Base-by-base conservation (phyloP, 2,113 vertebrate genomes). In the Stigmatopora nigra region DNA sequence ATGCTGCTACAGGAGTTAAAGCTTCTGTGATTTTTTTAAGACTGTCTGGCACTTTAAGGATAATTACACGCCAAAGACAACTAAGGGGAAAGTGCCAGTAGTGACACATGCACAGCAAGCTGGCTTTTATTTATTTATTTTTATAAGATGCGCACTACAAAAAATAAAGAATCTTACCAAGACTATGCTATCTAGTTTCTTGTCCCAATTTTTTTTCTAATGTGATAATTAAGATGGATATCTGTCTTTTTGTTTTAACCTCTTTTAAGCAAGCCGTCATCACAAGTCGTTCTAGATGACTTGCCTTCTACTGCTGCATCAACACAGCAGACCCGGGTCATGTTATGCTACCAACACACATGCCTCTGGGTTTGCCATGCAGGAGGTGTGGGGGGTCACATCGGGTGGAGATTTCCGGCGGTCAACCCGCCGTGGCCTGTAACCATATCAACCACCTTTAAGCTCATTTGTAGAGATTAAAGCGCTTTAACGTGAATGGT, bases 261-360 rank as follows among this genome's bases (percentile, higher is more conserved):
- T 11, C 15, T 56, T 56, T 25, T 31, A 15, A 12, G 4, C 5
- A 6, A 7, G 12, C 25, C 20, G 11, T 22, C 53, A 11, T 55
- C 13, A 14, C 22, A 31, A 5, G 22, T 25, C 22, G 77, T 77
- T 77, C 61, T 72, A 67, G 68, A 52, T 59, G 71, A 73, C 72
- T 73, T 71, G 58, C 60, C 79, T 75, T 47, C 61, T 77, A 73
- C 80, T 83, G 77, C 74, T 75, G 69, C 57, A 7, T 78, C 80
- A 86, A 83, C 83, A 86, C 63, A 19, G 69, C 68, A 16, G 55
- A 35, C 52, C 53, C 22, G 1, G 47, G 55, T 22, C 15, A 61
- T 85, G 81, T 87, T 88, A 84, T 78, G 78, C 83, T 81, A 82
- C 73, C 79, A 87, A 80, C 85, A 84, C 85, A 84, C 76, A 22